Evolutionary conservation across 2,113 vertebrate species (phyloP).

Genomic region (Nyctibius bracteatus): DNA sequence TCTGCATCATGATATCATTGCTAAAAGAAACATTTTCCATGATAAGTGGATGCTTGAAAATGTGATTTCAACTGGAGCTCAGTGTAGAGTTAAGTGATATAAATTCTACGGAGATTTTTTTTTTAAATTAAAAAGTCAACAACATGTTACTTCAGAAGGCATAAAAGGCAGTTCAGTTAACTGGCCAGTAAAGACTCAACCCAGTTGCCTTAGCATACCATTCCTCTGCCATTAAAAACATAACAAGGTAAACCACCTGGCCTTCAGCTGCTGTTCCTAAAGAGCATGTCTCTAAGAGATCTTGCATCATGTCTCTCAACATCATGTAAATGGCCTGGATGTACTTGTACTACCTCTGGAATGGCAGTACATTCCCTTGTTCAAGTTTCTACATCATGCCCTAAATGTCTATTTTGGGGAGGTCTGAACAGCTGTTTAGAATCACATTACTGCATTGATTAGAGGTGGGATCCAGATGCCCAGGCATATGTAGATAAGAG

Average conservation of each 20-base stretch:
- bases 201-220: neutral
- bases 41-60: neutral
- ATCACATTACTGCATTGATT: neutral
- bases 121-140: neutral
- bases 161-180: neutral
- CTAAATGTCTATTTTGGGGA: neutral
- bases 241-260: accelerated
- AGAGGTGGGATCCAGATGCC: neutral
- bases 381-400: neutral
- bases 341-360: neutral
- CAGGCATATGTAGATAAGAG: neutral
- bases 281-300: neutral
- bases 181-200: neutral
- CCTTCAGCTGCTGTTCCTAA: neutral
- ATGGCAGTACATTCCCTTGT: accelerated
- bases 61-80: accelerated
- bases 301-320: neutral
- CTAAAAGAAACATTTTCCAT: neutral
- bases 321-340: neutral
- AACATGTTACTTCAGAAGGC: neutral
- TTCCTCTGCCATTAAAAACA: neutral
- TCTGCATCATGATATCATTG: neutral
- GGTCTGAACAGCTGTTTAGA: neutral
- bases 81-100: neutral
- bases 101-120: neutral